phyloP scores from a whole-genome alignment of 2,113 vertebrate genomes.

The Oceanites oceanicus region DNA sequence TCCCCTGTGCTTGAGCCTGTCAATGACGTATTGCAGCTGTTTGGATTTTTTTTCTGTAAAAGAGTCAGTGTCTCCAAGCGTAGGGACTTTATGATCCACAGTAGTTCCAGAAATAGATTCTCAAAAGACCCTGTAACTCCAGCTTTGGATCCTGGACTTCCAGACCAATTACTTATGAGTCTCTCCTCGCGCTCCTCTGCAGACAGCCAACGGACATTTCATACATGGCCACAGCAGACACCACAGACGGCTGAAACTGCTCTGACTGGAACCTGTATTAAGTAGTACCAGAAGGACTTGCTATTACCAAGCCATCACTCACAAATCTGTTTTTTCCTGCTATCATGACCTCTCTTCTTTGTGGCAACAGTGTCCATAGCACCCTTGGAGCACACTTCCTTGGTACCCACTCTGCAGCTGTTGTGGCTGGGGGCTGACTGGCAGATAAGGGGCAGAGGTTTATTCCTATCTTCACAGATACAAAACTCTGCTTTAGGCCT shows the following conservation, averaged over 20 bases:
- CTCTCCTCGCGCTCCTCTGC: neutral
- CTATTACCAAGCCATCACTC: neutral
- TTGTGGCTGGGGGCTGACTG: neutral
- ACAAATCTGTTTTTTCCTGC: neutral
- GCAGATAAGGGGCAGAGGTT: neutral
- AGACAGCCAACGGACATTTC: neutral
- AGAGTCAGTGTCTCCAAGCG: neutral
- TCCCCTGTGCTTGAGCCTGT: neutral
- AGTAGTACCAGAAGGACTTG: neutral
- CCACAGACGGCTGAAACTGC: neutral
- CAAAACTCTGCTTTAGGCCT: neutral
- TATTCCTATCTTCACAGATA: neutral
- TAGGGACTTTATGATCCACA: neutral
- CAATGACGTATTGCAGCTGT: neutral
- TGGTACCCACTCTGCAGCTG: neutral
- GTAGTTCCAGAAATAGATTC: neutral
- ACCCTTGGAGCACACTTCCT: neutral
- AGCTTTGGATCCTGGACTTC: neutral
- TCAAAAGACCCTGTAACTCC: neutral
- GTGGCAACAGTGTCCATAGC: accelerated
- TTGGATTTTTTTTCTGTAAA: neutral
- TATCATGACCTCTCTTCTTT: neutral
- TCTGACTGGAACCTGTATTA: neutral
- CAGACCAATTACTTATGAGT: neutral
- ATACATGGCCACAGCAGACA: neutral